Evolutionary conservation across 2,797 vertebrate species (phyloP).

Genomic region (Alauda arvensis): DNA sequence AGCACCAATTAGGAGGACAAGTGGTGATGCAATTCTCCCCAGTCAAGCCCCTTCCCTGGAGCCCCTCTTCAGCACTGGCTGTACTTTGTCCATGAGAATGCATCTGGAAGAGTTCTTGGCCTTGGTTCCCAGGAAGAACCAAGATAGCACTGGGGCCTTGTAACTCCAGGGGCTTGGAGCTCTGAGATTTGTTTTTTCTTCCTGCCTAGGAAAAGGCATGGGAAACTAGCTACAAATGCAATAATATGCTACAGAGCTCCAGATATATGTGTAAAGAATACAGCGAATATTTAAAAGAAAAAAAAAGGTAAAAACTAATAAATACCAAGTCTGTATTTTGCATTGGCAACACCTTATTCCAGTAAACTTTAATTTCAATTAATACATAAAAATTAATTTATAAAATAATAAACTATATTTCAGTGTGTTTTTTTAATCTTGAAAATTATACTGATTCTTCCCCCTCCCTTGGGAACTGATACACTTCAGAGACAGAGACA

Average conservation of each 20-base stretch:
- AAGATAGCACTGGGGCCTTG: fast-evolving
- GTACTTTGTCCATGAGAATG: too few relatives aligned
- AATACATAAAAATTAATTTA: neutral
- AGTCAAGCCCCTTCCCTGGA: too few relatives aligned
- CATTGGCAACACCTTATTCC: neutral
- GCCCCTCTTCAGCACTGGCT: too few relatives aligned
- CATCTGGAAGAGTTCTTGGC: too few relatives aligned
- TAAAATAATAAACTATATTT: neutral
- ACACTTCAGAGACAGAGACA: neutral
- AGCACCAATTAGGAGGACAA: too few relatives aligned
- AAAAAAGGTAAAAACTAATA: neutral
- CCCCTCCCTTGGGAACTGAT: neutral
- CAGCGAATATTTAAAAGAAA: neutral
- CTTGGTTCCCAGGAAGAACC: neutral
- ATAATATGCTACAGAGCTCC: neutral
- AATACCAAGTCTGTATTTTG: neutral
- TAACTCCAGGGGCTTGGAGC: neutral
- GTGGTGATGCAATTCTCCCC: too few relatives aligned
- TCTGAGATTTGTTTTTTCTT: neutral
- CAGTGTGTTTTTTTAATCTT: neutral
- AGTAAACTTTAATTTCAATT: neutral
- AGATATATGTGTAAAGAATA: neutral
- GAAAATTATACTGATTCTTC: neutral
- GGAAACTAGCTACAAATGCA: neutral
- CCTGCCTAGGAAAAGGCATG: neutral